Percentiles rank a stretch among this genome's conserved stretches.
phyloP scores from a whole-genome alignment of 2,113 vertebrate species.

The Daphoenositta chrysoptera region DNA sequence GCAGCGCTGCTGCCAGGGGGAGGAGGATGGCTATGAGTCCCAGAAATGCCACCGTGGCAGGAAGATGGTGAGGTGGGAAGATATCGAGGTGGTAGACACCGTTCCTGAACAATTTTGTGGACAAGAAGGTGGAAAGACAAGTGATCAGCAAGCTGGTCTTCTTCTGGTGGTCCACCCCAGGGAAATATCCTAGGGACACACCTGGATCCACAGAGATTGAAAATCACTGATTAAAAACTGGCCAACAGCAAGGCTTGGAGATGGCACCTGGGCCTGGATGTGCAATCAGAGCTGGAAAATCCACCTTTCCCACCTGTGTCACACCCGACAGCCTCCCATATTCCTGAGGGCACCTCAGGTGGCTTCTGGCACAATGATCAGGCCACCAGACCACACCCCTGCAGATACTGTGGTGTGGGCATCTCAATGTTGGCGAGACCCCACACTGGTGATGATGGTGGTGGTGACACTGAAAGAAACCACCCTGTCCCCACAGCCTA shows the following conservation, averaged over 20 bases:
- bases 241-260: neutral
- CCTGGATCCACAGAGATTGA: neutral
- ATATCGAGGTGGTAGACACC: neutral
- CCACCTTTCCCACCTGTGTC: neutral
- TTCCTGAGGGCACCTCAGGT: neutral
- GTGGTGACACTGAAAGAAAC: neutral
- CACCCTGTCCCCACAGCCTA: neutral
- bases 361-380: neutral
- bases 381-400: neutral
- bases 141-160: neutral
- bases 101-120: neutral
- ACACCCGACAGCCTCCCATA: neutral
- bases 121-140: neutral
- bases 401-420: fast-evolving
- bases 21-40: fast-evolving
- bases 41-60: fast-evolving
- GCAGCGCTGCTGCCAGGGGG: neutral
- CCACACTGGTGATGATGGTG: neutral
- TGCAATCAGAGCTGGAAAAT: neutral
- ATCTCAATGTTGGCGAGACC: fast-evolving
- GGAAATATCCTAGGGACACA: neutral
- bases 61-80: neutral
- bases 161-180: neutral
- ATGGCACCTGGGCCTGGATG: neutral
- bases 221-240: neutral